Conservation (phyloP, 2,797 vertebrate species). For the Mastacembelus armatus region DNA sequence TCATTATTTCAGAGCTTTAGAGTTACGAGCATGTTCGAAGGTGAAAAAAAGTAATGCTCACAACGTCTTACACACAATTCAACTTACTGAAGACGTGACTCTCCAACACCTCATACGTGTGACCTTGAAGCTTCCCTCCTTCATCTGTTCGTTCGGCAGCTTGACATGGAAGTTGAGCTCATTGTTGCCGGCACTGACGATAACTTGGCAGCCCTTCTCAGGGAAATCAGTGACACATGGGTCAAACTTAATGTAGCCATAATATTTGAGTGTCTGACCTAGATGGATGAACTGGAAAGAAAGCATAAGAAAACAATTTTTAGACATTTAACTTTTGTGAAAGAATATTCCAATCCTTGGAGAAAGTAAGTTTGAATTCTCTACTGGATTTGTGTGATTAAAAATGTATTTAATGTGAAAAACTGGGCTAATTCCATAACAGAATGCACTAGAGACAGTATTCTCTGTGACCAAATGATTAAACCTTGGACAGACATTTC, state of each 20-base stretch:
- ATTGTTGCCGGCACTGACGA: constrained; percentile 96
- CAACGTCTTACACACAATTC: neutral
- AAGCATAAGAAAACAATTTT: neutral
- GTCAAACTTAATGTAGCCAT: constrained; percentile 96
- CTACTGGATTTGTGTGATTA: constrained; percentile 34
- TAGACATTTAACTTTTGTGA: neutral
- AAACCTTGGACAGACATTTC: constrained; percentile 24
- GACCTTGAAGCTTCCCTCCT: constrained; percentile 98
- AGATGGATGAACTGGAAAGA: constrained; percentile 90
- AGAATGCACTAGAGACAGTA: constrained; percentile 23
- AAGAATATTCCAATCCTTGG: neutral
- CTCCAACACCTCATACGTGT: constrained; percentile 99
- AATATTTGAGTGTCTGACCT: constrained; percentile 97
- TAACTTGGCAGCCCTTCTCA: constrained; percentile 95
- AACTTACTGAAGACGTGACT: constrained; percentile 97
- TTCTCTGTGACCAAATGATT: constrained; percentile 25
- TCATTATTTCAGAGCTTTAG: neutral
- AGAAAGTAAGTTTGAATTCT: constrained; percentile 28
- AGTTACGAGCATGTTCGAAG: constrained; percentile 3
- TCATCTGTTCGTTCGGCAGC: constrained; percentile 94
- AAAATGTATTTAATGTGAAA: constrained; percentile 43
- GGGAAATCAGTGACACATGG: constrained; percentile 97
- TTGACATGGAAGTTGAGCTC: constrained; percentile 98
- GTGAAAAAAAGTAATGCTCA: too few species aligned
- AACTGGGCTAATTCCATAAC: constrained; percentile 47